Evolutionary conservation across 1,140 invertebrate genomes (phyloP), one percentile per base, ranked within the genome.

Genomic region (Artemia franciscana): DNA sequence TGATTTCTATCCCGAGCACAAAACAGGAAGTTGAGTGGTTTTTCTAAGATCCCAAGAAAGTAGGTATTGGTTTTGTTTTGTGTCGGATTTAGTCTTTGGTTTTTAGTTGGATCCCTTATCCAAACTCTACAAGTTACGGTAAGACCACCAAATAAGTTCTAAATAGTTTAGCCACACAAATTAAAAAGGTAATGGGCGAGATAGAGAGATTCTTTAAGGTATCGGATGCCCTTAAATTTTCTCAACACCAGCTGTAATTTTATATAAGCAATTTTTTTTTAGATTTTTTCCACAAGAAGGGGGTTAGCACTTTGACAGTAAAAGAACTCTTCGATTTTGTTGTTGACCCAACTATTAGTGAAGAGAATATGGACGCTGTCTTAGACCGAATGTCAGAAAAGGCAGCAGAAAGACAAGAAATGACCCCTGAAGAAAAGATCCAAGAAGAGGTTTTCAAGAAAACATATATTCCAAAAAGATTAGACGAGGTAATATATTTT

Each of bases 251-350:
- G 23, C 4, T n/a, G 23, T 21, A 26, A 18, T 24, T 57, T 18
- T 65, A n/a, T 27, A 9, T 24, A 51, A 59, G 5, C 62, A 51
- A 26, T 57, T 66, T 39, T 26, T 66, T 72, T 73, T 77, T 78
- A 74, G 88, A 92, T 64, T 98, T 87, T 75, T 99, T 98, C 73
- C 81, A 82, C 61, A 92, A 89, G 68, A 83, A 84, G 67, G 82
- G 84, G 27, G 91, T 97, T 0, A 82, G 82, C 28, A 91, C 90
- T 15, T 83, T 98, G 79, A 84, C 84, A 1, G 79, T 94, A 0
- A 91, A 90, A 69, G 83, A 89, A 68, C 73, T 99, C 57, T 98
- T 98, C 78, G 86, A 96, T 72, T 97, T 97, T 71, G 85, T 98
- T 51, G 95, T 90, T 2, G 91, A 95, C 76, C 79, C 85, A 27